Base-by-base conservation (phyloP, 2,888 invertebrate species). In the Cephus pulcher region DNA sequence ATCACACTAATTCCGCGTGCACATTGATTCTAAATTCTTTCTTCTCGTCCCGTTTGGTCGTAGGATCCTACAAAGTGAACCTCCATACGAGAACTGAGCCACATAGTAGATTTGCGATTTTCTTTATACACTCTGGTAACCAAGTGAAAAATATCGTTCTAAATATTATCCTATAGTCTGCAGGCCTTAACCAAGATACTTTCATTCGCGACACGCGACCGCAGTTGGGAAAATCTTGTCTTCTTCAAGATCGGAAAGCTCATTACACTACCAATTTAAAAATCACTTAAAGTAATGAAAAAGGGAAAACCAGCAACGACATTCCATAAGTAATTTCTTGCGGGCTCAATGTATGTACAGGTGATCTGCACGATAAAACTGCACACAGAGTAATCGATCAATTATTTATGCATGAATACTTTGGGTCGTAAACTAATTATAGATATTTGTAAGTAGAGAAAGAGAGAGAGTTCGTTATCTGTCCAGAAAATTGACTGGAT, bases 101-200 rank as follows among this genome's bases (percentile, higher is more conserved):
- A 89, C 88, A 90, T 89, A 88, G 88, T 89, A 88, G 89, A 91
- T 89, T 88, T 87, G 88, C 91, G 90, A 91, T 91, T 91, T 91
- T 91, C 91, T 91, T 91, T 91, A 91, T 91, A 91, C 91, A 91
- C 90, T 91, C 89, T 84, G 90, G 91, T 89, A 89, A 87, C 89
- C 90, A 91, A 91, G 91, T 90, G 91, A 91, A 91, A 91, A 91
- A 91, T 91, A 91, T 91, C 90, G 91, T 91, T 91, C 91, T 91
- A 91, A 91, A 91, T 91, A 91, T 90, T 90, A 91, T 88, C 88
- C 88, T 88, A 84, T 84, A 88, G 86, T 86, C 87, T 86, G 82
- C 84, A 83, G 85, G 86, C 79, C 81, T 71, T 71, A 77, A 80
- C 82, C 81, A 84, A 84, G 89, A 89, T 91, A 91, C 91, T 91